Percentiles rank a stretch among this genome's conserved stretches.
phyloP scores from a whole-genome alignment of 2,797 vertebrate species.

The Melopsittacus undulatus region DNA sequence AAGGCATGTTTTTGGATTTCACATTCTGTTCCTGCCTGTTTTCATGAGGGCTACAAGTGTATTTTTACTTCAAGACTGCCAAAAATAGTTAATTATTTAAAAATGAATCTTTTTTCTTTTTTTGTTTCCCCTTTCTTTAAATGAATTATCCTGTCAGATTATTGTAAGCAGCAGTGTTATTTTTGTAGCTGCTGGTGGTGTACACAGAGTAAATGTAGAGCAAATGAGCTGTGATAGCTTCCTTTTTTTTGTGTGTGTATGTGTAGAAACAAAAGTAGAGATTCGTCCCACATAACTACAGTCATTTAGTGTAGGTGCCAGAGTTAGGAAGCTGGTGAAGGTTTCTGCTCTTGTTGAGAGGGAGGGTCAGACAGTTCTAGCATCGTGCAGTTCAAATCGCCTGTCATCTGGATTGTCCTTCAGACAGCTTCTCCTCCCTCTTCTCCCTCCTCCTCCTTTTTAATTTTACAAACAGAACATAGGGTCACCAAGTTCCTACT shows the following conservation, averaged over 20 bases:
- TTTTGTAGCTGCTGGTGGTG: constrained; percentile 1
- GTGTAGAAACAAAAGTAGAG: neutral
- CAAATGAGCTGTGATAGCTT: neutral
- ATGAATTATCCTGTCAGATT: constrained; percentile 5
- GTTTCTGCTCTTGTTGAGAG: neutral
- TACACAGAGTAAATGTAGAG: neutral
- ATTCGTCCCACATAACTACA: neutral
- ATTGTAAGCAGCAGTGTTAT: neutral
- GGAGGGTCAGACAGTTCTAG: neutral
- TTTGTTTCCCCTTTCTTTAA: neutral
- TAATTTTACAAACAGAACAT: neutral
- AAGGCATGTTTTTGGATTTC: constrained; percentile 29
- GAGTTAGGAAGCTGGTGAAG: neutral
- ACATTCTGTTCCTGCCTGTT: constrained; percentile 39
- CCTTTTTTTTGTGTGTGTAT: neutral
- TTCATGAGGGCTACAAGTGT: constrained; percentile 4
- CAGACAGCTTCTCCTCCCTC: neutral
- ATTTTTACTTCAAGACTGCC: constrained; percentile 30
- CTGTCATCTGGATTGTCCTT: neutral
- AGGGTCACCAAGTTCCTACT: neutral
- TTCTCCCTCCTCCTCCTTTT: neutral
- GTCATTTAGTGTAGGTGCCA: neutral
- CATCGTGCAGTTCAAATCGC: rapidly evolving
- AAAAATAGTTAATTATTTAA: constrained; percentile 18
- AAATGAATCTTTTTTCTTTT: neutral